Percentiles rank a stretch among this genome's conserved stretches.
Evolutionary conservation across 2,797 vertebrate genomes (phyloP).

Genomic region (Phoeniculus purpureus): DNA sequence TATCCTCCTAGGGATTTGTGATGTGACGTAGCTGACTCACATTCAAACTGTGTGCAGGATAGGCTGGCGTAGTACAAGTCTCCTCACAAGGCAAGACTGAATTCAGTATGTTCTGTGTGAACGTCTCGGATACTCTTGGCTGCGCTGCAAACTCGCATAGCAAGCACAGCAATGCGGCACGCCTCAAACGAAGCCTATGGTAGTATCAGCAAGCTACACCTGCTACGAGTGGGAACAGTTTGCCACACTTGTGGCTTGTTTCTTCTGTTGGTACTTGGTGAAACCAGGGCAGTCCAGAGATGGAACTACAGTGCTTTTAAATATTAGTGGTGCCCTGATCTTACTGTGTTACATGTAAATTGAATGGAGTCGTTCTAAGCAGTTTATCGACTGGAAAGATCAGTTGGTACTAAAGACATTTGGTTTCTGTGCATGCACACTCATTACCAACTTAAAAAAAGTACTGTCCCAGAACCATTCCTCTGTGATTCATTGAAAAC

Average conservation of each 20-base stretch:
- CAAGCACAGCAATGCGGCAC: background rate
- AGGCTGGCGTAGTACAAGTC: background rate
- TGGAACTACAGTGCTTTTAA: background rate
- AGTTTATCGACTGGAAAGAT: background rate
- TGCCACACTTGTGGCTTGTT: background rate
- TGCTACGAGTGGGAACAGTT: background rate
- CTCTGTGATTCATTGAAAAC: background rate
- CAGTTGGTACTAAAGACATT: background rate
- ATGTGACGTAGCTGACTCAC: background rate
- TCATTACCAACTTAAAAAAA: background rate
- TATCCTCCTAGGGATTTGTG: background rate
- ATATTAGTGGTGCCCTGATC: background rate
- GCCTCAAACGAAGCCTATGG: background rate
- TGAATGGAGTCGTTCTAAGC: background rate
- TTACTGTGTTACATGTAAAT: background rate
- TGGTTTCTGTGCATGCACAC: background rate
- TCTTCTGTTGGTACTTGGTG: background rate
- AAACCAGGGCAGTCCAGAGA: background rate
- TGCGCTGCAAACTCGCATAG: background rate
- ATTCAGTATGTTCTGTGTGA: rapidly evolving
- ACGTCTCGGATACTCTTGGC: background rate
- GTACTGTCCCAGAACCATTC: background rate
- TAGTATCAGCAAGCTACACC: background rate
- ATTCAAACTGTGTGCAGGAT: background rate
- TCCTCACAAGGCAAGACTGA: background rate